A percentile compares a stretch with the other conserved stretches of the same genome.
These are phyloP conservation scores for Drosophila yakuba DNA, from an alignment of 1,140 invertebrate species.

Conservation along the genomic window DNA sequence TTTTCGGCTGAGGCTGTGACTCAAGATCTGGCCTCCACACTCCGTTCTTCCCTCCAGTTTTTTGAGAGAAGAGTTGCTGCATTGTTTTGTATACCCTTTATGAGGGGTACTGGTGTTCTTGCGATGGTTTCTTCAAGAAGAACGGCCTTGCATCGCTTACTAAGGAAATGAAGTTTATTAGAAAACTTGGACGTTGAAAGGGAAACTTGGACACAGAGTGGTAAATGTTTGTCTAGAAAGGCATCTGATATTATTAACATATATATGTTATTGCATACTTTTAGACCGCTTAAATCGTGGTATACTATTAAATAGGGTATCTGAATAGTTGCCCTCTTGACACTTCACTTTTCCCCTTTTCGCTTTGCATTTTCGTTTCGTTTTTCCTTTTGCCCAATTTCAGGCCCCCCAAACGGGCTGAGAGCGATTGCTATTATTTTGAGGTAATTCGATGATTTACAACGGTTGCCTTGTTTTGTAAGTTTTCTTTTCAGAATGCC, in stretches of 20 bases:
- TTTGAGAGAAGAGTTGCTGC: constrained; percentile 41
- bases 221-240: too few relatives aligned
- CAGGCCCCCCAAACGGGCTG: constrained; percentile 49
- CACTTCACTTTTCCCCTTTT: neutral
- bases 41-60: constrained; percentile 34
- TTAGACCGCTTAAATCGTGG: neutral
- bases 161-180: too few relatives aligned
- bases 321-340: too few relatives aligned
- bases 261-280: neutral
- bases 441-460: constrained; percentile 82
- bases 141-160: too few relatives aligned
- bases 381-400: constrained; percentile 59
- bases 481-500: constrained; percentile 73
- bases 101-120: neutral
- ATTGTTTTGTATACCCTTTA: constrained; percentile 41
- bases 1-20: constrained; percentile 47
- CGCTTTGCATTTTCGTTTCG: constrained; percentile 72
- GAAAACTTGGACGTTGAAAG: too few relatives aligned
- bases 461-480: constrained; percentile 81
- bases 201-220: too few relatives aligned
- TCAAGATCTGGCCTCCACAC: constrained; percentile 33
- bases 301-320: neutral
- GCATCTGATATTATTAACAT: too few relatives aligned
- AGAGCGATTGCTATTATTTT: constrained; percentile 81
- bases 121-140: neutral